phyloP scores from a whole-genome alignment of 2,113 vertebrate species.

The Callaeas wilsoni region DNA sequence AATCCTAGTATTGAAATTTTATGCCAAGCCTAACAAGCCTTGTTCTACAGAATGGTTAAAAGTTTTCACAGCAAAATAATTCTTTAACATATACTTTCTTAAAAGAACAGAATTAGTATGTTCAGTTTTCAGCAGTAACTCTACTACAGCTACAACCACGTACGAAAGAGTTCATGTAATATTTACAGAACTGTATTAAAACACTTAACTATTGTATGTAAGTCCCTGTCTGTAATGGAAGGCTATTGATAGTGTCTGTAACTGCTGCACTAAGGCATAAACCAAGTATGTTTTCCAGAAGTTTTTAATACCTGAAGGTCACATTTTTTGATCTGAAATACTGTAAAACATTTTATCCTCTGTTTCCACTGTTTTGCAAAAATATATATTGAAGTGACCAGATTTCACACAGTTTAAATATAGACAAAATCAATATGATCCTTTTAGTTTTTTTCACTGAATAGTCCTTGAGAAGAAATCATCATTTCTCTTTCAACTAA shows the following conservation, averaged over 20 bases:
- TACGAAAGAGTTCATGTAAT: neutral
- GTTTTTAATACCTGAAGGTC: neutral
- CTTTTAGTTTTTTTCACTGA: neutral
- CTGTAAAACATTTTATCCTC: neutral
- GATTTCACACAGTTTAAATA: neutral
- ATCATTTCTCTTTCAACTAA: neutral
- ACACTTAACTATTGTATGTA: neutral
- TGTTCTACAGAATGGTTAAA: neutral
- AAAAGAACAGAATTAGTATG: neutral
- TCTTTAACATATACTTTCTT: neutral
- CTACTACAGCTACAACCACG: neutral
- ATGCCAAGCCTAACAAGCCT: neutral
- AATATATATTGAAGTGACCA: neutral
- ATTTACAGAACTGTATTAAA: neutral
- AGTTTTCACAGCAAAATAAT: neutral
- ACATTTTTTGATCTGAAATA: neutral
- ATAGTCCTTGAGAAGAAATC: neutral
- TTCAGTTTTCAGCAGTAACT: neutral
- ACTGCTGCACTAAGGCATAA: neutral
- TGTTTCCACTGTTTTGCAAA: neutral
- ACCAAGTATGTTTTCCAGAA: neutral
- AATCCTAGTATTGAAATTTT: neutral
- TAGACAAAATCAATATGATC: neutral
- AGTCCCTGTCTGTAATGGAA: neutral
- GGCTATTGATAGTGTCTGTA: neutral